These are phyloP conservation scores for Oryzias sinensis DNA, from an alignment of 2,797 vertebrate species.

Conservation along the genomic window DNA sequence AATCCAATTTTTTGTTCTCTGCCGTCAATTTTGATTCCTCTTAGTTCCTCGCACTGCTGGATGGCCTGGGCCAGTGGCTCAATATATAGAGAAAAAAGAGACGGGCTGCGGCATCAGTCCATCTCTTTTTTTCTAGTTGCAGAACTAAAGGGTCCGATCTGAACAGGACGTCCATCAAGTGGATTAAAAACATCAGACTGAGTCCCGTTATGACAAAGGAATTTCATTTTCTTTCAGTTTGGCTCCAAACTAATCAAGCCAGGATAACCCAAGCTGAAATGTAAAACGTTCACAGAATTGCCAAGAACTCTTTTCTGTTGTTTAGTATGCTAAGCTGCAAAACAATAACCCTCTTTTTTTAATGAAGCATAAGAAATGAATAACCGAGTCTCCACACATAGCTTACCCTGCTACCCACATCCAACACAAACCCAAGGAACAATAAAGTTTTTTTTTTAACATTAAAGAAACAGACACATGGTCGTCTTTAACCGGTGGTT, in stretches of 20 bases:
- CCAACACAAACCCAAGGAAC: constrained; percentile 45
- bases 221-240: too few species aligned
- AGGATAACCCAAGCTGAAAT: constrained; percentile 2
- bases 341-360: constrained; percentile 8
- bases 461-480: constrained; percentile 14
- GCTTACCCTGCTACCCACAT: constrained; percentile 41
- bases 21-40: too few species aligned
- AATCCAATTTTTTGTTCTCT: too few species aligned
- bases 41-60: too few species aligned
- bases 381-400: constrained; percentile 58
- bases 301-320: constrained; percentile 12
- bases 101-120: too few species aligned
- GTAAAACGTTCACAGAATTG: constrained; percentile 1
- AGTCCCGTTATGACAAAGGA: too few species aligned
- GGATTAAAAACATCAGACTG: too few species aligned
- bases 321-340: constrained; percentile 10
- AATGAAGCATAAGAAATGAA: constrained; percentile 37
- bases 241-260: not conserved
- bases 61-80: too few species aligned
- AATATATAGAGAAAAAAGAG: too few species aligned
- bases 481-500: constrained; percentile 29
- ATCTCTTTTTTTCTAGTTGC: too few species aligned
- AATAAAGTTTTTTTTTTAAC: constrained; percentile 53
- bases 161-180: too few species aligned
- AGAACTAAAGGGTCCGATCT: too few species aligned